Conservation (phyloP, 53 echinoderm and acorn worm genomes). For the Luidia sarsii region DNA sequence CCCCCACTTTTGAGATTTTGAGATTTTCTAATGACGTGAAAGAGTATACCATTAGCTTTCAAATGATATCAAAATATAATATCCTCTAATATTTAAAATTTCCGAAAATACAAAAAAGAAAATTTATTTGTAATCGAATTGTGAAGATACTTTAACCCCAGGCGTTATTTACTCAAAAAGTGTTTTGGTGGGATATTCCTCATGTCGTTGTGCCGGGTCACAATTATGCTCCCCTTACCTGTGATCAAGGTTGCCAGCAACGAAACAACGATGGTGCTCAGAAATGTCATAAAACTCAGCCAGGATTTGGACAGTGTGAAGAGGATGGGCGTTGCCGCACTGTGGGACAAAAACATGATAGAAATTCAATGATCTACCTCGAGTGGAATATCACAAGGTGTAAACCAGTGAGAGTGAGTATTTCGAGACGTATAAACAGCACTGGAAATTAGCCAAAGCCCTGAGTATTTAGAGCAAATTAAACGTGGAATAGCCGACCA, state of each 20-base stretch:
- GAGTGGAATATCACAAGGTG: not conserved
- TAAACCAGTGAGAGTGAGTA: not conserved
- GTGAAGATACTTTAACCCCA: too few species aligned
- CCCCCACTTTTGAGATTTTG: too few species aligned
- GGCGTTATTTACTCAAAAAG: too few species aligned
- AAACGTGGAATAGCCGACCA: not conserved
- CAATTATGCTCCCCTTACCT: too few species aligned
- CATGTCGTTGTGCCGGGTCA: too few species aligned
- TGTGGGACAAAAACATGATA: not conserved
- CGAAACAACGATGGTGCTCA: slow-evolving; percentile 1
- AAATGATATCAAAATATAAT: too few species aligned
- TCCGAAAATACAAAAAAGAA: too few species aligned
- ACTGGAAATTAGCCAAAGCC: not conserved
- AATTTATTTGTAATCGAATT: too few species aligned
- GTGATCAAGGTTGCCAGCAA: slow-evolving; percentile 13
- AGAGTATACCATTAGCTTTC: too few species aligned
- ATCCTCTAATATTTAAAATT: too few species aligned
- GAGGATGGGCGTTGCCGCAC: not conserved
- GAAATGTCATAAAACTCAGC: slow-evolving; percentile 7
- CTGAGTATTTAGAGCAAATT: not conserved
- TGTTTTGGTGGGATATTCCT: too few species aligned
- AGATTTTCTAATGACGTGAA: too few species aligned
- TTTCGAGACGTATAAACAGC: not conserved
- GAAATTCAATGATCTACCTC: not conserved
- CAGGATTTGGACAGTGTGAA: slow-evolving; percentile 15